Percentiles rank a stretch among this genome's conserved stretches.
These are phyloP conservation scores for Andrena bicolor DNA, from an alignment of 2,888 invertebrate species.

Conservation along the genomic window DNA sequence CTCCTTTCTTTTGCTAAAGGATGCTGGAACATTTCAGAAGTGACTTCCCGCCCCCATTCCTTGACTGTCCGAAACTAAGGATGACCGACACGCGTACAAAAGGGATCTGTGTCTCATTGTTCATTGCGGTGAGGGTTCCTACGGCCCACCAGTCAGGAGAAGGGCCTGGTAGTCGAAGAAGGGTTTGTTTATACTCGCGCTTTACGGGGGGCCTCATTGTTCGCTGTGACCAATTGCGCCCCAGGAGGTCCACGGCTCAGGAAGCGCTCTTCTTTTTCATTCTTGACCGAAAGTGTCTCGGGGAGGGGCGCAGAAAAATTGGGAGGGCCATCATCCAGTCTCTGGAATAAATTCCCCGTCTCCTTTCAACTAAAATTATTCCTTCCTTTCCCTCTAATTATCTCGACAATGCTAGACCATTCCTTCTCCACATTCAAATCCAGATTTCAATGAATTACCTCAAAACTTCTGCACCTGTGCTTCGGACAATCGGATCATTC, in stretches of 20 bases:
- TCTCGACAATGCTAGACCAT: no score
- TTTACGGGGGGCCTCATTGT: conserved; percentile 76
- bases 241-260: conserved; percentile 64
- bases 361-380: not conserved
- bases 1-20: not conserved
- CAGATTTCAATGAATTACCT: no score
- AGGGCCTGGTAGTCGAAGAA: conserved; percentile 68
- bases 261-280: conserved; percentile 70
- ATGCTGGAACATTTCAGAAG: not conserved
- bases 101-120: conserved; percentile 72
- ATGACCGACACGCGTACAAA: conserved; percentile 65
- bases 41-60: conserved; percentile 10
- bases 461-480: no score
- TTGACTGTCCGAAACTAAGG: not conserved
- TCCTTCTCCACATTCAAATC: no score
- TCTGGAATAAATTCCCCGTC: not conserved
- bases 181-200: conserved; percentile 80
- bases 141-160: conserved; percentile 61
- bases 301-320: conserved; percentile 3
- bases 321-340: not conserved
- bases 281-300: conserved; percentile 45
- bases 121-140: conserved; percentile 72
- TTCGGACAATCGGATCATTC: no score
- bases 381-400: no score
- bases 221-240: conserved; percentile 80